A percentile compares a stretch with the other conserved stretches of the same genome.
These are phyloP conservation scores for Tigriopus japonicus DNA, from an alignment of 1,140 invertebrate species.

Conservation along the genomic window DNA sequence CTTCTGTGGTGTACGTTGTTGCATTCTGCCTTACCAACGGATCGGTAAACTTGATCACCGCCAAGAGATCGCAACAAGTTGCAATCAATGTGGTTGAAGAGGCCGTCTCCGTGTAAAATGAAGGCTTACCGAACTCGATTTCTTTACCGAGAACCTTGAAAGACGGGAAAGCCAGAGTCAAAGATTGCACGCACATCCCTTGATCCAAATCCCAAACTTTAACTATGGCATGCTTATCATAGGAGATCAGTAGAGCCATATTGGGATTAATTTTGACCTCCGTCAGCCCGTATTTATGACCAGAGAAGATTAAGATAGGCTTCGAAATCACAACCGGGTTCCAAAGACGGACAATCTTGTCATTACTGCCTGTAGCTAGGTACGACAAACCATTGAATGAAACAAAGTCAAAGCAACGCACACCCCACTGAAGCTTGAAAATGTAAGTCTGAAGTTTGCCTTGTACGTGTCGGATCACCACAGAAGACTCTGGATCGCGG, in stretches of 20 bases:
- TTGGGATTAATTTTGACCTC: not conserved
- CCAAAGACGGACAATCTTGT: constrained; percentile 9
- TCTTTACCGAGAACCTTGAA: constrained; percentile 1
- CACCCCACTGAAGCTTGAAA: constrained; percentile 1
- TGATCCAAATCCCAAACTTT: constrained; percentile 9
- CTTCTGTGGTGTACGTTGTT: no score
- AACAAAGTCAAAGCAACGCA: constrained; percentile 4
- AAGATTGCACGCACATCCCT: not conserved
- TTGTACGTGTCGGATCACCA: not conserved
- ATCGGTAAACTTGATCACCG: not conserved
- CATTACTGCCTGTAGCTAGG: constrained; percentile 11
- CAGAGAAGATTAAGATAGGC: constrained; percentile 6
- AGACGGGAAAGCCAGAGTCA: constrained; percentile 2
- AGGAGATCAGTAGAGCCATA: not conserved
- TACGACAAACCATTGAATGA: not conserved
- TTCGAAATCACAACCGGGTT: constrained; percentile 11
- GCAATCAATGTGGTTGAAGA: not conserved
- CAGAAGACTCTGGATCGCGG: not conserved
- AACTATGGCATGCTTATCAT: constrained; percentile 9
- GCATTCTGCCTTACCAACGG: no score
- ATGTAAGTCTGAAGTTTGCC: not conserved
- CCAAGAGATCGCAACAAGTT: not conserved
- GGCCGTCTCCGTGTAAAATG: constrained; percentile 3
- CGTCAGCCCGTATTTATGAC: constrained; percentile 8
- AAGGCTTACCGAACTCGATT: not conserved